A percentile compares a stretch with the other conserved stretches of the same genome.
These are phyloP conservation scores for Coenonympha glycerion DNA, from an alignment of 2,888 invertebrate genomes.

Conservation along the genomic window DNA sequence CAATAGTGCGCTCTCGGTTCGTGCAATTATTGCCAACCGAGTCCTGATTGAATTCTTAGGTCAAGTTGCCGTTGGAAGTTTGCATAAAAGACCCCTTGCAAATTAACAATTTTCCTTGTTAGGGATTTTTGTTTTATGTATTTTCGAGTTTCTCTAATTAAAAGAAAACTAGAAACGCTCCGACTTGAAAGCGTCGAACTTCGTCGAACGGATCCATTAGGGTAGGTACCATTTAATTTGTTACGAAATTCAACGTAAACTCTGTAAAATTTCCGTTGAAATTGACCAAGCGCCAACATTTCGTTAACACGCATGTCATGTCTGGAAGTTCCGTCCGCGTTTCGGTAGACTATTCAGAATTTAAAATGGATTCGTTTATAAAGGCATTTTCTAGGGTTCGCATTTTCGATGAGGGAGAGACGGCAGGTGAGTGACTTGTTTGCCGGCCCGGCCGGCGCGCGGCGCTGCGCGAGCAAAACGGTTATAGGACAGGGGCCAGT, in stretches of 20 bases:
- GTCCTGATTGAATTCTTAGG: slow-evolving; percentile 70
- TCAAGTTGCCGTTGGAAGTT: slow-evolving; percentile 63
- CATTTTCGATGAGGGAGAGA: slow-evolving; percentile 68
- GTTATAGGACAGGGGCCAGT: slow-evolving; percentile 42
- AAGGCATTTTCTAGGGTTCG: slow-evolving; percentile 67
- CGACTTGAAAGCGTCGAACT: slow-evolving; percentile 25
- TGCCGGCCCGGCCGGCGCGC: slow-evolving; percentile 62
- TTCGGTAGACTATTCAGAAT: slow-evolving; percentile 68
- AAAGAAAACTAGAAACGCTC: slow-evolving; percentile 37
- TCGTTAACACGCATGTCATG: slow-evolving; percentile 71
- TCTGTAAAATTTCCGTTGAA: slow-evolving; percentile 50
- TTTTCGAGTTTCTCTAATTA: slow-evolving; percentile 40
- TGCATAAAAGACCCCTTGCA: slow-evolving; percentile 60
- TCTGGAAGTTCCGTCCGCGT: slow-evolving; percentile 64
- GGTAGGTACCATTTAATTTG: slow-evolving; percentile 44
- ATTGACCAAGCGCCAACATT: slow-evolving; percentile 64
- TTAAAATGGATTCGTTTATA: slow-evolving; percentile 72
- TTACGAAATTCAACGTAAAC: slow-evolving; percentile 45
- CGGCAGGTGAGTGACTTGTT: slow-evolving; percentile 75
- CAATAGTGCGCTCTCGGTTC: slow-evolving; percentile 60
- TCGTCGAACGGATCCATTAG: slow-evolving; percentile 34
- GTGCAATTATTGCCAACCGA: slow-evolving; percentile 67
- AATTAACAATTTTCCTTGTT: slow-evolving; percentile 53
- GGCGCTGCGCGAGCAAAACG: slow-evolving; percentile 65
- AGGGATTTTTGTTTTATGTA: slow-evolving; percentile 42